Evolutionary conservation across 2,888 invertebrate genomes (phyloP).

Genomic region (Epistrophe eligans): DNA sequence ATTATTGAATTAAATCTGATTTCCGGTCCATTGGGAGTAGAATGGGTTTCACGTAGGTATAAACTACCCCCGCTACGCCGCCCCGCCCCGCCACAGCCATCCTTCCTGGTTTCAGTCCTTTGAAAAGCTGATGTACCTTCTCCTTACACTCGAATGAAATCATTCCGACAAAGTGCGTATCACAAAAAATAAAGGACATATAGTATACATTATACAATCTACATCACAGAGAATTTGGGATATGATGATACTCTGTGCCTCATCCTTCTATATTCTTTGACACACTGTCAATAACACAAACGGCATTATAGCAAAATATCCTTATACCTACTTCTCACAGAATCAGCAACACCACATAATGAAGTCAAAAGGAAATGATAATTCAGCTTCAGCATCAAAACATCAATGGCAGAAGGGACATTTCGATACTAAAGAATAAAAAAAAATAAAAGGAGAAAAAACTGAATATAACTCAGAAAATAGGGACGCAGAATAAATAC

Average conservation of each 20-base stretch:
- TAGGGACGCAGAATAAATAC: conserved; percentile 72
- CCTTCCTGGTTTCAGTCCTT: neutral
- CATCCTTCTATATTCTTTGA: conserved; percentile 24
- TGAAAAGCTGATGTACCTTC: neutral
- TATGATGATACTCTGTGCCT: conserved; percentile 55
- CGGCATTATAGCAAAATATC: conserved; percentile 16
- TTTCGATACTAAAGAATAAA: conserved; percentile 15
- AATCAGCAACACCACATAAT: conserved; percentile 66
- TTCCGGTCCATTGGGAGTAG: conserved; percentile 72
- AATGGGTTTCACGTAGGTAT: neutral
- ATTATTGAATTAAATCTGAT: conserved; percentile 76
- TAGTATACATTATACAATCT: neutral
- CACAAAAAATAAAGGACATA: conserved; percentile 24
- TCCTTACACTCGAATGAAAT: conserved; percentile 25
- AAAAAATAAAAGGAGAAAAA: conserved; percentile 10
- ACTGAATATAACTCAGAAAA: conserved; percentile 23
- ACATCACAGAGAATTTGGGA: conserved; percentile 47
- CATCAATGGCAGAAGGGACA: conserved; percentile 70
- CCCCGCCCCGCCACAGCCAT: too few species aligned
- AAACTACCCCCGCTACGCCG: too few species aligned
- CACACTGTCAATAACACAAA: conserved; percentile 70
- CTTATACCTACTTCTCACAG: neutral
- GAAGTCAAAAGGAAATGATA: conserved; percentile 76
- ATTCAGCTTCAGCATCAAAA: conserved; percentile 74
- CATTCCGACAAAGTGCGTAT: conserved; percentile 50